Evolutionary conservation across 2,797 vertebrate species (phyloP).

Genomic region (Brotula barbata): DNA sequence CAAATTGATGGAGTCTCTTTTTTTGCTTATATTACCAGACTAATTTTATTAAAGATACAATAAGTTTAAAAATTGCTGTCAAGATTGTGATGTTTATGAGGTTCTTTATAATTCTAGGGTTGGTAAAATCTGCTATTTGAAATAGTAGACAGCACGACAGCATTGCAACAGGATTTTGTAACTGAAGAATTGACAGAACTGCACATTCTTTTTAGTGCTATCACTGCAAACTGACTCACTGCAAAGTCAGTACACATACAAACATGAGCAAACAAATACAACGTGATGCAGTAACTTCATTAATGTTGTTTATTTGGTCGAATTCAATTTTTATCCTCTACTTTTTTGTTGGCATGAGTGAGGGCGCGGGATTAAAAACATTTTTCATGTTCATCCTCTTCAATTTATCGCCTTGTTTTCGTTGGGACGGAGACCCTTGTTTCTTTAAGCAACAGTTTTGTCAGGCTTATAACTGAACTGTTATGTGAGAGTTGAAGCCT

Average conservation of each 20-base stretch:
- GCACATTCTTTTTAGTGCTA: constrained; percentile 25
- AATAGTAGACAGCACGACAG: constrained; percentile 8
- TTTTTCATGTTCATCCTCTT: constrained; percentile 43
- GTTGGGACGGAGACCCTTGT: constrained; percentile 36
- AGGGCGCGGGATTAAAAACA: constrained; percentile 51
- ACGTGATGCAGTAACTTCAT: constrained; percentile 56
- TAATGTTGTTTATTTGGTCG: constrained; percentile 49
- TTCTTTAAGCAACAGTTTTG: constrained; percentile 40
- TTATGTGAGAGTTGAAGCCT: constrained; percentile 48
- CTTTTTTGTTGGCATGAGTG: constrained; percentile 55
- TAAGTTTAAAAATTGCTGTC: not conserved
- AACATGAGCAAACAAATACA: constrained; percentile 37
- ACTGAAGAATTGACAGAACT: constrained; percentile 18
- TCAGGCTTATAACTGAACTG: constrained; percentile 12
- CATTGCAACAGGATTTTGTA: constrained; percentile 28
- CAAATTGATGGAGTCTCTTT: not conserved
- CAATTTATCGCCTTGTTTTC: constrained; percentile 35
- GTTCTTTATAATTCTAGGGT: constrained; percentile 10
- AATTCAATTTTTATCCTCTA: constrained; percentile 48
- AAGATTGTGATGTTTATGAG: constrained; percentile 9
- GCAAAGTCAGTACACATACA: constrained; percentile 30
- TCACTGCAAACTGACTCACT: too few relatives aligned
- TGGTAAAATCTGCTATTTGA: constrained; percentile 31
- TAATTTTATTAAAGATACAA: not conserved
- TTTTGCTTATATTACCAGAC: not conserved